A percentile compares a stretch with the other conserved stretches of the same genome.
Conservation (phyloP, 2,888 invertebrate species). For the Drosophila kokeensis region DNA sequence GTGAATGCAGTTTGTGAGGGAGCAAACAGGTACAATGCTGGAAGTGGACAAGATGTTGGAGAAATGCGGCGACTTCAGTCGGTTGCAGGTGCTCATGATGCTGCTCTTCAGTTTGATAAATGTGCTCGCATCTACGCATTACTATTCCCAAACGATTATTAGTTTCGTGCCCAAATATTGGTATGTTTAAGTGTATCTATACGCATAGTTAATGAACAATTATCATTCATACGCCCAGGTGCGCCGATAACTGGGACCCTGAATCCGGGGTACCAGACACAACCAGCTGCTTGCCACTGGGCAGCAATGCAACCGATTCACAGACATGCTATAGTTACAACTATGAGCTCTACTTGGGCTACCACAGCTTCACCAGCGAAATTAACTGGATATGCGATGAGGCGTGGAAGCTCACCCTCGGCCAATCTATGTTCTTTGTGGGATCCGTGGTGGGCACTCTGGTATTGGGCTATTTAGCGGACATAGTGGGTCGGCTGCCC, state of each 20-base stretch:
- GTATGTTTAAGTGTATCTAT: constrained; percentile 58
- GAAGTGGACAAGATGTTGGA: constrained; percentile 86
- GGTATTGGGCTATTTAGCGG: constrained; percentile 87
- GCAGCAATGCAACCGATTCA: constrained; percentile 22
- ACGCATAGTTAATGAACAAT: constrained; percentile 18
- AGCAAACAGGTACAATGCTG: constrained; percentile 65
- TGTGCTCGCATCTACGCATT: constrained; percentile 86
- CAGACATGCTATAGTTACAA: constrained; percentile 85
- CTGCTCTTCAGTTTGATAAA: constrained; percentile 86
- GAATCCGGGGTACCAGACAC: constrained; percentile 4
- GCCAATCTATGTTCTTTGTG: constrained; percentile 88
- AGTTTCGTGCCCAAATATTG: constrained; percentile 86
- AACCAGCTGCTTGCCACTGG: constrained; percentile 65
- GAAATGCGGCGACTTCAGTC: constrained; percentile 86
- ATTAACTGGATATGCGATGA: constrained; percentile 88
- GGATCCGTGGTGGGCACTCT: constrained; percentile 87
- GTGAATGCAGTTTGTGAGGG: constrained; percentile 21
- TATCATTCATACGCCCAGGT: constrained; percentile 58
- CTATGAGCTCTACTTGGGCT: constrained; percentile 86
- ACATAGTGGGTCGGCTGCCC: constrained; percentile 87
- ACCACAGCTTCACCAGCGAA: constrained; percentile 87
- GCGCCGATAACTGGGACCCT: constrained; percentile 58
- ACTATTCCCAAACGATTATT: constrained; percentile 88
- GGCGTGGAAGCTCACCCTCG: constrained; percentile 87
- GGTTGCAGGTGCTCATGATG: constrained; percentile 86